Base-by-base conservation (phyloP, 2,888 invertebrate genomes). In the Apamea anceps region DNA sequence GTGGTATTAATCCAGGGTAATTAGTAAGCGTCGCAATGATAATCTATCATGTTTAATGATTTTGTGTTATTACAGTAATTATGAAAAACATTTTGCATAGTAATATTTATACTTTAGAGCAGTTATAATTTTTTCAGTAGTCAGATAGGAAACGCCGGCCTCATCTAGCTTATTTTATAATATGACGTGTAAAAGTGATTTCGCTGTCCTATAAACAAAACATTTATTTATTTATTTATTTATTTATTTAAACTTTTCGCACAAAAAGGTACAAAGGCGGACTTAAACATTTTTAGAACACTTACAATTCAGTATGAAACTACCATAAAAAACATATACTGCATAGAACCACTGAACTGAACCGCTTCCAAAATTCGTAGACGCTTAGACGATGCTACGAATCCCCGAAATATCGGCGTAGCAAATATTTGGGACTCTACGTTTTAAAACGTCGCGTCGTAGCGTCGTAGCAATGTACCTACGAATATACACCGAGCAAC, bases 21-120 rank as follows among this genome's bases (percentile, higher is more conserved):
- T 84, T 82, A 84, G 65, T 79, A 45, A 32, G 21, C 68, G 83
- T 72, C 83, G 32, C 48, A 63, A 32, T 67, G 48, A 21, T 62
- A 67, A 81, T 77, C 48, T 57, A 81, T 78, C 78, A 57, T 45
- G 32, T 67, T 67, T 67, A 72, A 66, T 77, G 37, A 0, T 32
- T 12, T 76, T 37, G 15, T 32, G 32, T 72, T 28, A 63, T 72
- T 42, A 62, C 6, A n/a, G 25, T 72, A 28, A 57, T 57, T 48
- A 67, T 28, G 45, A 12, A 25, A 37, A 54, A 60, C 8, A 15
- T 70, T 65, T 70, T 54, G 18, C 15, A 7, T 51, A 60, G 8
- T 28, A 18, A 18, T 54, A 54, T 21, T 51, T 18, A 51, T 21
- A 18, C 6, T 6, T 51, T 51, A 0, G 6, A 62, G 15, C 28